These are phyloP conservation scores for Prunella fulvescens DNA, from an alignment of 2,113 vertebrate species.

Conservation along the genomic window DNA sequence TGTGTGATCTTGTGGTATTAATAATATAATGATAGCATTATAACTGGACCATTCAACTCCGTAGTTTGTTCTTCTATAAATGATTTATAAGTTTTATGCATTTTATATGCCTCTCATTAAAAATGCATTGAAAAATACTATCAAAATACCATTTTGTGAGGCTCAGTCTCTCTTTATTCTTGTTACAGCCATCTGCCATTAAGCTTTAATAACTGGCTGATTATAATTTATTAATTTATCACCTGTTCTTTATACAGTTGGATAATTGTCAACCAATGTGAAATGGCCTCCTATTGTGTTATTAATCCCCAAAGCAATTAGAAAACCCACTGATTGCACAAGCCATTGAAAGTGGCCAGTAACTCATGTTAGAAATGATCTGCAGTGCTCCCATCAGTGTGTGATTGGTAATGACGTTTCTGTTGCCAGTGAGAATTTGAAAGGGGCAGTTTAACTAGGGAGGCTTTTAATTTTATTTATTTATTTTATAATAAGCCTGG, in stretches of 20 bases:
- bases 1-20: conserved; percentile 31
- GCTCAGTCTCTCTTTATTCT: conserved; percentile 21
- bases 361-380: conserved; percentile 15
- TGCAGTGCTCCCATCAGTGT: not conserved
- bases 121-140: conserved; percentile 60
- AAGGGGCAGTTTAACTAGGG: not conserved
- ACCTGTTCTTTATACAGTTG: conserved; percentile 61
- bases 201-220: conserved; percentile 55
- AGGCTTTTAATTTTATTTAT: conserved; percentile 7
- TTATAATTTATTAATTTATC: conserved; percentile 73
- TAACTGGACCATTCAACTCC: conserved; percentile 46
- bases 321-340: conserved; percentile 52
- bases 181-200: conserved; percentile 55
- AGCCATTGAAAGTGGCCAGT: conserved; percentile 28
- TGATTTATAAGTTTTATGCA: conserved; percentile 65
- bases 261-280: conserved; percentile 51
- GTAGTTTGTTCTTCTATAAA: conserved; percentile 57
- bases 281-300: conserved; percentile 58
- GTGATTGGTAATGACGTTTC: conserved; percentile 1
- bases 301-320: conserved; percentile 68
- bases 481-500: not conserved
- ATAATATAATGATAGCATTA: conserved; percentile 58
- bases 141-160: conserved; percentile 58
- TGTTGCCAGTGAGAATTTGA: not conserved
- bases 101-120: conserved; percentile 65